A percentile compares a stretch with the other conserved stretches of the same genome.
Evolutionary conservation across 2,113 vertebrate genomes (phyloP).

Genomic region (Istiophorus platypterus): DNA sequence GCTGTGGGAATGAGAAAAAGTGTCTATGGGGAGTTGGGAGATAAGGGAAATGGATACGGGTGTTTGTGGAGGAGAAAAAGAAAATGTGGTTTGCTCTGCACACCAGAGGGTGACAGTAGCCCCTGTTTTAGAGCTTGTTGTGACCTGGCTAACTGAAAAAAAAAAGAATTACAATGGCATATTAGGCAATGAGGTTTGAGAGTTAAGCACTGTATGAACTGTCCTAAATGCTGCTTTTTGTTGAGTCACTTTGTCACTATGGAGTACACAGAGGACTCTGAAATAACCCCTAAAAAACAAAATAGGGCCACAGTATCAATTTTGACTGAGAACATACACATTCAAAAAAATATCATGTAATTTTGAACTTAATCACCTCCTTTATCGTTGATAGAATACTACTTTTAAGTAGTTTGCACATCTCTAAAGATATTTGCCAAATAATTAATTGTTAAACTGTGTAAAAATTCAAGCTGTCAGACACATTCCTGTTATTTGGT

Average conservation of each 20-base stretch:
- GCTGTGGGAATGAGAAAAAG: conserved; percentile 61
- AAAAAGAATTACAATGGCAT: conserved; percentile 26
- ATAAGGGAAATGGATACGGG: conserved; percentile 67
- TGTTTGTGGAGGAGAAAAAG: conserved; percentile 13
- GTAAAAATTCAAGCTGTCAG: background rate
- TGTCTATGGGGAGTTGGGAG: conserved; percentile 41
- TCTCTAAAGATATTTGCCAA: background rate
- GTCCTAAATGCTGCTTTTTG: conserved; percentile 23
- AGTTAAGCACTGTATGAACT: background rate
- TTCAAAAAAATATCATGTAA: background rate
- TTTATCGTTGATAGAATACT: background rate
- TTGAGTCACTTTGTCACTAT: background rate
- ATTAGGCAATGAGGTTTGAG: conserved; percentile 1
- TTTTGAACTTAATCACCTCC: background rate
- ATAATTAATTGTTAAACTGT: background rate
- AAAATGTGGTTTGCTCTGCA: conserved; percentile 37
- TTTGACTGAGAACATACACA: background rate
- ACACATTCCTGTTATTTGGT: background rate
- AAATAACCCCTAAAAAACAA: background rate
- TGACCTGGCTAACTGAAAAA: background rate
- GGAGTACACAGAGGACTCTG: background rate
- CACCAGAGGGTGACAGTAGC: conserved; percentile 43
- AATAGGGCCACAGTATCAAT: background rate
- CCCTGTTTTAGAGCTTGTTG: conserved; percentile 41
- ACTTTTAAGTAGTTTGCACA: background rate